Evolutionary conservation across 1,140 invertebrate species (phyloP).

Genomic region (Delia radicum): DNA sequence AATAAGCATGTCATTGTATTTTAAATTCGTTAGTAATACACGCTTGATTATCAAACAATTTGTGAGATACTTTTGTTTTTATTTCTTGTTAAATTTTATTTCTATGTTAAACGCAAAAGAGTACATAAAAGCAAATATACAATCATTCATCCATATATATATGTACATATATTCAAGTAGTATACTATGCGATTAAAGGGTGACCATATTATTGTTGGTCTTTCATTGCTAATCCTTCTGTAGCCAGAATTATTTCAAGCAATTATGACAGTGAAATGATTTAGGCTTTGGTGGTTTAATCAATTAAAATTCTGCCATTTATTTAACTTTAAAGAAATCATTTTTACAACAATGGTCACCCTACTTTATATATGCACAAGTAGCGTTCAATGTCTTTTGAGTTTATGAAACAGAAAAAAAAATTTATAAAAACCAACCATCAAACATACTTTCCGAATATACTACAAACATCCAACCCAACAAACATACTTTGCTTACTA

Average conservation of each 20-base stretch:
- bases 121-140: not conserved
- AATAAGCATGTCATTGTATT: constrained; percentile 1
- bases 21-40: constrained; percentile 5
- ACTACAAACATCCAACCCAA: too few species aligned
- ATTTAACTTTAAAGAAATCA: too few species aligned
- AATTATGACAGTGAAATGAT: too few species aligned
- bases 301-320: too few species aligned
- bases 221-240: too few species aligned
- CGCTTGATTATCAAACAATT: constrained; percentile 1
- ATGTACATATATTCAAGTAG: too few species aligned
- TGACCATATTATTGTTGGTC: too few species aligned
- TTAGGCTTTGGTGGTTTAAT: too few species aligned
- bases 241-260: too few species aligned
- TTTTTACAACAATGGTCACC: not conserved
- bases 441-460: not conserved
- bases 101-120: constrained; percentile 1
- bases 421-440: not conserved
- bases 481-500: too few species aligned
- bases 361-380: not conserved
- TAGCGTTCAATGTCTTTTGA: not conserved
- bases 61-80: not conserved
- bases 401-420: not conserved
- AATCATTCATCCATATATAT: not conserved
- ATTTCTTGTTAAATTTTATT: not conserved
- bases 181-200: too few species aligned